Evolutionary conservation across 2,888 invertebrate species (phyloP).

Genomic region (Hypomecis punctinalis): DNA sequence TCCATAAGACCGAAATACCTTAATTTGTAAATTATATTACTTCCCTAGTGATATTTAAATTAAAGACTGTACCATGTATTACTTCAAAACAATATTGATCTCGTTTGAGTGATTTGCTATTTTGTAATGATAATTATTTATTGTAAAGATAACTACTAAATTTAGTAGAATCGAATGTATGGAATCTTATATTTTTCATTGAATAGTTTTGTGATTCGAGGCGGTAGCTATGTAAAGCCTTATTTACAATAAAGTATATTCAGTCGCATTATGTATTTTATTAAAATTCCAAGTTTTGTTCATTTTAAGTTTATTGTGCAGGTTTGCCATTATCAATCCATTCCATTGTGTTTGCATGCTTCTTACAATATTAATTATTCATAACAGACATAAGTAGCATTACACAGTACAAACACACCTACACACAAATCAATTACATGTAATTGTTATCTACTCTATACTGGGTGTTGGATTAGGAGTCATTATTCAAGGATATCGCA

Average conservation of each 20-base stretch:
- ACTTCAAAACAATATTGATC: constrained; percentile 42
- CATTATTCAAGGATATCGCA: too few species aligned
- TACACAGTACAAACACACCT: constrained; percentile 5
- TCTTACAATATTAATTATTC: constrained; percentile 34
- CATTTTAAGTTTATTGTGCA: constrained; percentile 76
- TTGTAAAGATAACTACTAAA: constrained; percentile 53
- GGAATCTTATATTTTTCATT: constrained; percentile 49
- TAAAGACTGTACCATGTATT: constrained; percentile 48
- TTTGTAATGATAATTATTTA: constrained; percentile 41
- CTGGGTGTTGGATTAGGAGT: background rate
- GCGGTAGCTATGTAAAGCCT: constrained; percentile 77
- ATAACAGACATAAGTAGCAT: background rate
- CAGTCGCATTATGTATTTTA: constrained; percentile 78
- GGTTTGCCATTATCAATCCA: constrained; percentile 80
- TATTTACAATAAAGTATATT: constrained; percentile 83
- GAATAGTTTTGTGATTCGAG: constrained; percentile 73
- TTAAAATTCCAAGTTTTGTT: constrained; percentile 66
- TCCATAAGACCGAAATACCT: constrained; percentile 13
- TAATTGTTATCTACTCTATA: constrained; percentile 7
- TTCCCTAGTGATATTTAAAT: constrained; percentile 43
- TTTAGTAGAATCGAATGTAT: constrained; percentile 50
- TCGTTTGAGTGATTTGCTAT: constrained; percentile 41
- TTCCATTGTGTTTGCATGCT: constrained; percentile 62
- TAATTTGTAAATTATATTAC: constrained; percentile 22
- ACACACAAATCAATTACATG: constrained; percentile 9